Percentiles rank a stretch among this genome's conserved stretches.
These are phyloP conservation scores for Crotophaga sulcirostris DNA, from an alignment of 2,113 vertebrate genomes.

Conservation along the genomic window DNA sequence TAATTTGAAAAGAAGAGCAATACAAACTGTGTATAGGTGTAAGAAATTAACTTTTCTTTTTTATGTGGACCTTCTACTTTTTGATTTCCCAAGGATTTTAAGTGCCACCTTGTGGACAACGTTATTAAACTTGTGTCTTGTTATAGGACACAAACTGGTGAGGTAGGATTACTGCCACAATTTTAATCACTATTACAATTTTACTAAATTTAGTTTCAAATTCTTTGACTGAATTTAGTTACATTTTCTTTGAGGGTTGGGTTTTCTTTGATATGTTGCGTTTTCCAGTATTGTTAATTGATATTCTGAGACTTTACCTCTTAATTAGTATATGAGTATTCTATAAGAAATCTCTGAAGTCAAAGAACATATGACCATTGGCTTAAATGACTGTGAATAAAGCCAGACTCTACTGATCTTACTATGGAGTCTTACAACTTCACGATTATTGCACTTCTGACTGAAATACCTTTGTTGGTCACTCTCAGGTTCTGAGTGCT, in stretches of 20 bases:
- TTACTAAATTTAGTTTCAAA: not conserved
- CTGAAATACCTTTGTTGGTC: not conserved
- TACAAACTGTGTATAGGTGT: not conserved
- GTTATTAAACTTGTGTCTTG: not conserved
- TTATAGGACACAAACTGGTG: not conserved
- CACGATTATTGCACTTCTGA: not conserved
- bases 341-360: not conserved
- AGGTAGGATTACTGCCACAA: not conserved
- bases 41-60: not conserved
- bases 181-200: too few relatives aligned
- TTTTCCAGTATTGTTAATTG: not conserved
- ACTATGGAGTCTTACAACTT: not conserved
- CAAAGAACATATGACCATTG: not conserved
- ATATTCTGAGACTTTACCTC: not conserved
- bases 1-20: not conserved
- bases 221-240: not conserved
- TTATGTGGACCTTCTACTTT: not conserved
- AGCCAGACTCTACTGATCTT: not conserved
- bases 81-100: not conserved
- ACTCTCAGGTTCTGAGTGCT: not conserved
- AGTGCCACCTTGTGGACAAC: conserved; percentile 69
- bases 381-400: not conserved
- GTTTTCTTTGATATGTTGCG: not conserved
- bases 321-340: not conserved
- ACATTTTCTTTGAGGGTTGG: not conserved